These are phyloP conservation scores for Epizoanthus stellaris DNA, from an alignment of 92 coral and sea anemone genomes.

Conservation along the genomic window DNA sequence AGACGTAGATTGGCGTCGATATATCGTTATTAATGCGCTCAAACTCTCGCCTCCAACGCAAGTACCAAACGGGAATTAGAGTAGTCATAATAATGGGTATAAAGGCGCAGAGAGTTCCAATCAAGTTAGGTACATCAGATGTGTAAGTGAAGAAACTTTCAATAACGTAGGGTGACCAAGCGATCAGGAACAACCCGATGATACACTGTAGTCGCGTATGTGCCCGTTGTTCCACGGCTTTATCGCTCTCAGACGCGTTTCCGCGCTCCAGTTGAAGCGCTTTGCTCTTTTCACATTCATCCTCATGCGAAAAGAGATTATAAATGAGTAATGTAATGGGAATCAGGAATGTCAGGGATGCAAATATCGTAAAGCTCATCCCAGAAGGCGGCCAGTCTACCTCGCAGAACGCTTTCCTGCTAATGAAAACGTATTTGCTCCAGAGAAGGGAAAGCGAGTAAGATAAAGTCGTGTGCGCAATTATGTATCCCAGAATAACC, in stretches of 20 bases:
- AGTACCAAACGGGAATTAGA: slow-evolving; percentile 88
- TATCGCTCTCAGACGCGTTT: slow-evolving; percentile 13
- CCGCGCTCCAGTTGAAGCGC: slow-evolving; percentile 49
- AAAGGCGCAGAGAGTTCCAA: slow-evolving; percentile 90
- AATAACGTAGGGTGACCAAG: slow-evolving; percentile 94
- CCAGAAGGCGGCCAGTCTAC: slow-evolving; percentile 98
- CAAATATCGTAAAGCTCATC: slow-evolving; percentile 72
- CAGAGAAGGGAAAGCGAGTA: slow-evolving; percentile 93
- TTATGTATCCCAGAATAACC: slow-evolving; percentile 88
- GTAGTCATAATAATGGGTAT: slow-evolving; percentile 92
- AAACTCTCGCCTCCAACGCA: slow-evolving; percentile 76
- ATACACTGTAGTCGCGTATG: slow-evolving; percentile 89
- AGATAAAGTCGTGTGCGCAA: slow-evolving; percentile 96
- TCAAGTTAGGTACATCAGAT: slow-evolving; percentile 79
- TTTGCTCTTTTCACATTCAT: slow-evolving; percentile 57
- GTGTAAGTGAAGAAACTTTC: slow-evolving; percentile 90
- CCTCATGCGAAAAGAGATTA: slow-evolving; percentile 73
- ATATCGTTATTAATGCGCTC: slow-evolving; percentile 40
- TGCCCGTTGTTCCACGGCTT: slow-evolving; percentile 46
- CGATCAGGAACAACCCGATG: slow-evolving; percentile 83
- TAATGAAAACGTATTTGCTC: slow-evolving; percentile 97
- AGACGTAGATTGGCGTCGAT: slow-evolving; percentile 9
- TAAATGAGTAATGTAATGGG: slow-evolving; percentile 86
- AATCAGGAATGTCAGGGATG: slow-evolving; percentile 78
- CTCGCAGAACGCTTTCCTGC: slow-evolving; percentile 96